Percentiles rank a stretch among this genome's conserved stretches.
Conservation (phyloP, 2,113 vertebrate genomes). For the Caranx ignobilis region DNA sequence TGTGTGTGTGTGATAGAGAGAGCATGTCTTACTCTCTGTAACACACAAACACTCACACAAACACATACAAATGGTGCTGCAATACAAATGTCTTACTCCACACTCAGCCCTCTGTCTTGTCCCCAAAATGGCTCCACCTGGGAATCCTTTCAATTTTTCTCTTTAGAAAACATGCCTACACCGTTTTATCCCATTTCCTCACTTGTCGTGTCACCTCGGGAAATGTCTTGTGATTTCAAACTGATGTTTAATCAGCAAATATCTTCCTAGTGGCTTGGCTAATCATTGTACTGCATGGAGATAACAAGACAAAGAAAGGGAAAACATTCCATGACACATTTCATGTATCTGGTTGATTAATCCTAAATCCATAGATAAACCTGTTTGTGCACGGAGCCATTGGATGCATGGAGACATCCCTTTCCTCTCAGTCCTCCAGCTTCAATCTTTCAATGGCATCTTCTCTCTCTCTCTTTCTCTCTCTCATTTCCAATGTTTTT, state of each 20-base stretch:
- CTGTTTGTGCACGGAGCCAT: neutral
- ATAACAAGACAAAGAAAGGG: conserved; percentile 26
- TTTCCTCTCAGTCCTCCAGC: conserved; percentile 26
- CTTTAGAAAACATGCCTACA: neutral
- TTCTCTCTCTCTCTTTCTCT: conserved; percentile 5
- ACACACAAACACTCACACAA: conserved; percentile 21
- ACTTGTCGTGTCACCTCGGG: conserved; percentile 16
- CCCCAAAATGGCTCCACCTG: neutral
- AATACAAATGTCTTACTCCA: conserved; percentile 16
- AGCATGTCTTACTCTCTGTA: neutral
- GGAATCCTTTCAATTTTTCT: neutral
- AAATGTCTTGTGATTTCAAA: conserved; percentile 34
- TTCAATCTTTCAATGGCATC: conserved; percentile 27
- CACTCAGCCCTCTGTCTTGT: neutral
- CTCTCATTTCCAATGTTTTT: conserved; percentile 43
- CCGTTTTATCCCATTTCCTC: neutral
- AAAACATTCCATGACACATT: conserved; percentile 20
- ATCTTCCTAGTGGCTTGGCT: conserved; percentile 19
- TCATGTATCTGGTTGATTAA: conserved; percentile 25
- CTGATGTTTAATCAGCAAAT: conserved; percentile 44
- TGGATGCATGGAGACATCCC: conserved; percentile 6
- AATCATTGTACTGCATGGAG: conserved; percentile 21
- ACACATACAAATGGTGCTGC: neutral
- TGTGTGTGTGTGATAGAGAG: neutral
- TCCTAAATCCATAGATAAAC: conserved; percentile 23